A percentile compares a stretch with the other conserved stretches of the same genome.
phyloP scores from a whole-genome alignment of 2,113 vertebrate genomes.

The Tetraodon nigroviridis region DNA sequence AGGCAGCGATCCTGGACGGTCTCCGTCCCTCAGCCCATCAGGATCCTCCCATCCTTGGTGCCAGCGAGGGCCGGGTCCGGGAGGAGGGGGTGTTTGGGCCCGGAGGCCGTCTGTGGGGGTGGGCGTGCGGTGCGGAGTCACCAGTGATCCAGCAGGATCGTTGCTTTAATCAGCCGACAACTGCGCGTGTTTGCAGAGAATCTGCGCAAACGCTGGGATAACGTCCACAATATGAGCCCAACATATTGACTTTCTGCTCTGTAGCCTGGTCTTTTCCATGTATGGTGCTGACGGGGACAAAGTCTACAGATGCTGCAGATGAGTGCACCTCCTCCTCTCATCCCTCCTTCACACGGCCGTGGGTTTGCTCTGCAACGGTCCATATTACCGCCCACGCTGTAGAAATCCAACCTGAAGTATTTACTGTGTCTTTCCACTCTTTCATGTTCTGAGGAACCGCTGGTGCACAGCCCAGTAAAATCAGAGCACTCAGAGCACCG shows the following conservation, averaged over 20 bases:
- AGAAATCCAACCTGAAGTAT: conserved; percentile 16
- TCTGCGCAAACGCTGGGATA: background rate
- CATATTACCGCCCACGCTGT: conserved; percentile 7
- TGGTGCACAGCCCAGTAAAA: conserved; percentile 48
- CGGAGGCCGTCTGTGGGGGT: conserved; percentile 8
- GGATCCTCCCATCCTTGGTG: background rate
- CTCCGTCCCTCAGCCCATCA: background rate
- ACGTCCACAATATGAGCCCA: too few relatives aligned
- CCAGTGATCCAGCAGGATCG: conserved; percentile 5
- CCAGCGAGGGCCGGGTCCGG: conserved; percentile 4
- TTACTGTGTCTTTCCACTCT: conserved; percentile 3
- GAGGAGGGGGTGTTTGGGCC: conserved; percentile 16
- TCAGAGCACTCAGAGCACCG: conserved; percentile 34
- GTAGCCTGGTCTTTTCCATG: conserved; percentile 12
- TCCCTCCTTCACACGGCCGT: conserved; percentile 29
- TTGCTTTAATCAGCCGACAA: conserved; percentile 15
- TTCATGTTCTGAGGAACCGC: conserved; percentile 19
- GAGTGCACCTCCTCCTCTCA: conserved; percentile 37
- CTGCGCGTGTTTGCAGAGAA: background rate
- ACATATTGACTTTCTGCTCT: too few relatives aligned
- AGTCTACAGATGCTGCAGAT: conserved; percentile 21
- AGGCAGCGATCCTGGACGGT: too few relatives aligned
- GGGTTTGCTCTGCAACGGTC: conserved; percentile 29
- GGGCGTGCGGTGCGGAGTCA: background rate
- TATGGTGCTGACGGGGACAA: background rate